These are phyloP conservation scores for Sarcophaga bullata DNA, from an alignment of 1,140 invertebrate species.

Conservation along the genomic window DNA sequence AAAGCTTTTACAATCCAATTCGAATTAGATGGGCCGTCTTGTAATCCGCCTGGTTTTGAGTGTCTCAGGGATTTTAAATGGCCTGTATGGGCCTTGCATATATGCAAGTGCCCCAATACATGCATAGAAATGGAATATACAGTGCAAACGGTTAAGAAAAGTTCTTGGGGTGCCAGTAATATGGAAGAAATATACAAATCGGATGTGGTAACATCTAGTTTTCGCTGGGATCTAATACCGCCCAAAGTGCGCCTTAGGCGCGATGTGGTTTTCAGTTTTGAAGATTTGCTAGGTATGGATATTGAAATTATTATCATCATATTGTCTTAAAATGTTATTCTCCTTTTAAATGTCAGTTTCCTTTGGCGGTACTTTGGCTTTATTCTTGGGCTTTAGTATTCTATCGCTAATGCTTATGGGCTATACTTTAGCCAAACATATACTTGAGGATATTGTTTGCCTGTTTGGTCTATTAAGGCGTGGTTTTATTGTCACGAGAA, in stretches of 20 bases:
- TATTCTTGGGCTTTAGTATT: conserved; percentile 55
- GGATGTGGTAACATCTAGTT: conserved; percentile 59
- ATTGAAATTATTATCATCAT: background rate
- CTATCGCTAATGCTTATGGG: conserved; percentile 53
- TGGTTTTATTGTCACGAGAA: background rate
- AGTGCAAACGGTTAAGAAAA: conserved; percentile 61
- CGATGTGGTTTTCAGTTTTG: conserved; percentile 65
- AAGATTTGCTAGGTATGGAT: conserved; percentile 59
- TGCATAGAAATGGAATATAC: conserved; percentile 63
- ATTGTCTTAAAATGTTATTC: background rate
- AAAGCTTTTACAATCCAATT: background rate
- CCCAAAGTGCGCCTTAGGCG: conserved; percentile 63
- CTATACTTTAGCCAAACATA: conserved; percentile 19
- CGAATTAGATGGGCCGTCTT: conserved; percentile 52
- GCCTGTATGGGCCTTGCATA: conserved; percentile 63
- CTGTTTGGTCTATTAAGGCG: background rate
- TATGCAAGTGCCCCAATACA: conserved; percentile 62
- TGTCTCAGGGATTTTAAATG: conserved; percentile 62
- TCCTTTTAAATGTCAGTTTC: conserved; percentile 49
- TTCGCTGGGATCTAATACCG: conserved; percentile 62
- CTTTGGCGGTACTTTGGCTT: conserved; percentile 55
- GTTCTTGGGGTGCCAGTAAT: conserved; percentile 57
- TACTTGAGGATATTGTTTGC: background rate
- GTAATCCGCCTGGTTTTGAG: conserved; percentile 61
- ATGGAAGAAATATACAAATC: conserved; percentile 50